Percentiles rank a stretch among this genome's conserved stretches.
phyloP scores from a whole-genome alignment of 2,113 vertebrate species.

The Erinaceus europaeus region DNA sequence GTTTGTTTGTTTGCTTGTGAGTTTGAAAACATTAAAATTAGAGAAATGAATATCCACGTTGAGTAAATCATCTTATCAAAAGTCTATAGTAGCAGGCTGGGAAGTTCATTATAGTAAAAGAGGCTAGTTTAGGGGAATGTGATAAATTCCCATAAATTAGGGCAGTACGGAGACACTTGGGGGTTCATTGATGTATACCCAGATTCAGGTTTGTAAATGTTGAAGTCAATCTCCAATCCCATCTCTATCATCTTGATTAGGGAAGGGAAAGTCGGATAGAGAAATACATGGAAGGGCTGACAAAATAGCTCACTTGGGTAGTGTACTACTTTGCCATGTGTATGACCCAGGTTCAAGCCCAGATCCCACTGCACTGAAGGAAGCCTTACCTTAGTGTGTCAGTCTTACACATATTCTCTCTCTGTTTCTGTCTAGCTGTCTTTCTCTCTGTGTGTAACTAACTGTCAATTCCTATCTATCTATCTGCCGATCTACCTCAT shows the following conservation, averaged over 20 bases:
- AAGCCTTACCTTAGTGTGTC: too few species aligned
- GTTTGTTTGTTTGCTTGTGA: background rate
- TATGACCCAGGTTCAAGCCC: too few species aligned
- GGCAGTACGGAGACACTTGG: background rate
- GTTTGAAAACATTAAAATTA: too few species aligned
- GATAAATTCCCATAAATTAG: background rate
- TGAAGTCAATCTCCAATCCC: background rate
- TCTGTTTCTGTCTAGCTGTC: too few species aligned
- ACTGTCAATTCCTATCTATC: too few species aligned
- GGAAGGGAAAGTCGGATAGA: background rate
- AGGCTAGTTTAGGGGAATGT: background rate
- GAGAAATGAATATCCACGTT: background rate
- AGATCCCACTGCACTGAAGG: too few species aligned
- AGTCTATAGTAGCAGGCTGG: background rate
- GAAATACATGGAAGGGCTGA: background rate
- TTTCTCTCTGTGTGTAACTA: too few species aligned
- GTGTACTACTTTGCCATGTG: too few species aligned
- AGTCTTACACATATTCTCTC: too few species aligned
- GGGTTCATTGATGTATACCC: background rate
- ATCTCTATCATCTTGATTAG: background rate
- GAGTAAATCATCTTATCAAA: background rate
- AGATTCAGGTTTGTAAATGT: background rate
- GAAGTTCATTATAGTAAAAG: background rate
- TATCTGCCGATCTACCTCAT: too few species aligned
- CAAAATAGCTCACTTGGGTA: too few species aligned